Conservation (phyloP, 1,140 invertebrate species). For the Elysia chlorotica region DNA sequence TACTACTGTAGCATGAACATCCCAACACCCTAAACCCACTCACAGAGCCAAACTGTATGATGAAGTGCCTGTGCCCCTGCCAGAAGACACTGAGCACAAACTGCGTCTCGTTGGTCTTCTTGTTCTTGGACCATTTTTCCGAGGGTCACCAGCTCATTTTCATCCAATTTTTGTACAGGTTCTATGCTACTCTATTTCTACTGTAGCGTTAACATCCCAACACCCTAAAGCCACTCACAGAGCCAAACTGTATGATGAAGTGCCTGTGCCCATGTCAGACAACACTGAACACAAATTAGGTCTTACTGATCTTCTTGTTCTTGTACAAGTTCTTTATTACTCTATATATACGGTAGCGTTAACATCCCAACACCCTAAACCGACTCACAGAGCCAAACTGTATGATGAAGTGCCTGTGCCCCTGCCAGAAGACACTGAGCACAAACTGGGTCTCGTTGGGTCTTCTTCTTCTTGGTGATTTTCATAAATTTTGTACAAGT, state of each 20-base stretch:
- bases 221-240: too few relatives aligned
- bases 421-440: conserved; percentile 92
- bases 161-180: too few relatives aligned
- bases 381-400: conserved; percentile 69
- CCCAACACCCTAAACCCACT: too few relatives aligned
- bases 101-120: conserved; percentile 77
- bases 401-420: conserved; percentile 93
- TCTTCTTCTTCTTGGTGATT: conserved; percentile 85
- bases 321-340: too few relatives aligned
- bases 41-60: conserved; percentile 77
- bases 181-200: too few relatives aligned
- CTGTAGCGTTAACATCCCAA: too few relatives aligned
- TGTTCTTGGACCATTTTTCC: too few relatives aligned
- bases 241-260: conserved; percentile 88
- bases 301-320: conserved; percentile 84
- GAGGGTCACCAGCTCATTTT: too few relatives aligned
- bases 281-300: conserved; percentile 80
- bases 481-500: too few relatives aligned
- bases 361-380: too few relatives aligned
- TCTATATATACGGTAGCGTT: too few relatives aligned
- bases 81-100: conserved; percentile 90
- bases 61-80: conserved; percentile 93
- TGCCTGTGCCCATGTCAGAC: conserved; percentile 93
- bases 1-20: too few relatives aligned
- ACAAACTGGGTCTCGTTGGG: conserved; percentile 75